These are phyloP conservation scores for Protobothrops mucrosquamatus DNA, from an alignment of 2,113 vertebrate species.

Conservation along the genomic window DNA sequence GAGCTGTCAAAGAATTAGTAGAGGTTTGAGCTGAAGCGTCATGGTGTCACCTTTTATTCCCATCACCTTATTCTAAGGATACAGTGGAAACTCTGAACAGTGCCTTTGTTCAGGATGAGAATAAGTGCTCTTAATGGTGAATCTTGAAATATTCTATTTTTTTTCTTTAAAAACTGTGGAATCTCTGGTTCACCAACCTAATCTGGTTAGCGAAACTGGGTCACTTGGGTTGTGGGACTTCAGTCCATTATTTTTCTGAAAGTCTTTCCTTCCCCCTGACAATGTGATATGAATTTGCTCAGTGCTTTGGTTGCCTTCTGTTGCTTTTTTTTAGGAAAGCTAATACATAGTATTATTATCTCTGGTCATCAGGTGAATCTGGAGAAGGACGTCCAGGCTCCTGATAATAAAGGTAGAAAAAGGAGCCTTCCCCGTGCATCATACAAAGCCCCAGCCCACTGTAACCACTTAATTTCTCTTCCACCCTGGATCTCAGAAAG, in stretches of 20 bases:
- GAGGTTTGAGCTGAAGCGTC: background rate
- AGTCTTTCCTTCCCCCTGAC: background rate
- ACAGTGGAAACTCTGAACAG: background rate
- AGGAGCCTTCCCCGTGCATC: background rate
- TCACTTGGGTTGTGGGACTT: background rate
- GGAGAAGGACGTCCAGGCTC: background rate
- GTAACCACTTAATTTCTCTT: background rate
- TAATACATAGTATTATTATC: background rate
- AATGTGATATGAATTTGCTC: background rate
- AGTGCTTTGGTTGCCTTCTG: background rate
- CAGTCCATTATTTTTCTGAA: background rate
- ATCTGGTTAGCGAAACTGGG: background rate
- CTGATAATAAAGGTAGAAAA: background rate
- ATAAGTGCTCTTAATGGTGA: conserved; percentile 26
- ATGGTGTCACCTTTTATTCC: background rate
- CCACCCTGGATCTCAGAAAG: conserved; percentile 14
- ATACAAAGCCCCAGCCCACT: background rate
- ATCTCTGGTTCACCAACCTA: background rate
- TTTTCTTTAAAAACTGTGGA: background rate
- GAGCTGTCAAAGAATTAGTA: background rate
- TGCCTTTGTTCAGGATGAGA: background rate
- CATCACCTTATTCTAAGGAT: background rate
- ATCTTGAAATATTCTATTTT: conserved; percentile 33
- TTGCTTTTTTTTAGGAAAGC: background rate
- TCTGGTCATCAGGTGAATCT: background rate